These are phyloP conservation scores for Oncorhynchus clarkii DNA, from an alignment of 2,113 vertebrate species.

Conservation along the genomic window DNA sequence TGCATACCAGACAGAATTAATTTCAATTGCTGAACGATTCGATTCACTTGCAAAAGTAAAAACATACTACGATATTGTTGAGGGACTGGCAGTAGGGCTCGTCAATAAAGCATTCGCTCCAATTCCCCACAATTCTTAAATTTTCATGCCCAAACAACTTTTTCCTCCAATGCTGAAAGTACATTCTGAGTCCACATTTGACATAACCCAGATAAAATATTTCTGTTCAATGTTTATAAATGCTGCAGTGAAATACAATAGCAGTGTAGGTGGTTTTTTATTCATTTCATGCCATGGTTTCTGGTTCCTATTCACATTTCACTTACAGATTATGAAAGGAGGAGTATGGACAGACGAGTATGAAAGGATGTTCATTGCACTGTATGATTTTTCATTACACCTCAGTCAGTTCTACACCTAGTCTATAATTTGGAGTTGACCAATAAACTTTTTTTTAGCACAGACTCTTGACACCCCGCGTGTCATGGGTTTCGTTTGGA, in stretches of 20 bases:
- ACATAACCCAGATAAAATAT: not conserved
- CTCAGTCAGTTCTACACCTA: not conserved
- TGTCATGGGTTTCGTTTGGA: too few species aligned
- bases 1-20: not conserved
- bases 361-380: too few species aligned
- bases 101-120: not conserved
- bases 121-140: not conserved
- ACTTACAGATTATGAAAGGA: not conserved
- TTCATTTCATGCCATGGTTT: too few species aligned
- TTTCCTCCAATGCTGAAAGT: not conserved
- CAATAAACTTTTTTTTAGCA: not conserved
- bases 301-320: not conserved
- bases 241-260: too few species aligned
- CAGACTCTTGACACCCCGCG: not conserved
- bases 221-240: not conserved
- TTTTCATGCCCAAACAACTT: not conserved
- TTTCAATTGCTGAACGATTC: not conserved
- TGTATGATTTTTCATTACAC: too few species aligned
- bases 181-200: not conserved
- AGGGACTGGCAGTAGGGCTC: not conserved
- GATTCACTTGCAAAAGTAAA: not conserved
- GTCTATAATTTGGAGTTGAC: not conserved
- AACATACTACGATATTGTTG: not conserved
- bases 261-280: too few species aligned
- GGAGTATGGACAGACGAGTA: too few species aligned